Base-by-base conservation (phyloP, 2,888 invertebrate species). In the Torymus texanus region DNA sequence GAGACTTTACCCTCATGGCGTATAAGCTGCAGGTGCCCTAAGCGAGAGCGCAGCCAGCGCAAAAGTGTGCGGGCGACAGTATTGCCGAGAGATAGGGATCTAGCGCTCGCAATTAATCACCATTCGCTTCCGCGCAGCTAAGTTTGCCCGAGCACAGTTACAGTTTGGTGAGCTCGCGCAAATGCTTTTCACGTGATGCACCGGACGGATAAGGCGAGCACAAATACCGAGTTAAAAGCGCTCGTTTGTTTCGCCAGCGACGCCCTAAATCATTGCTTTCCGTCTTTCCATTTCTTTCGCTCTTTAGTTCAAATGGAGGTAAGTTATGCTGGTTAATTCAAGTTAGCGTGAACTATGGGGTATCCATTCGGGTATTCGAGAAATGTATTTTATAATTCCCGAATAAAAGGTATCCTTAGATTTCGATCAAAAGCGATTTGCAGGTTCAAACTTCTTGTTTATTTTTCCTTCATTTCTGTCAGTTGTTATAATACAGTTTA, bases 121-220 rank as follows among this genome's bases (percentile, higher is more conserved):
- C 73, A 78, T 78, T 72, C 73, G 59, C 75, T 68, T 29, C 24
- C 61, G 21, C 58, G 10, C 53, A 13, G 29, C 66, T 29, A 77
- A 66, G 59, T 73, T 67, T 12, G 78, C 56, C 55, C 10, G 2
- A 53, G 14, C 16, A 41, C 1, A 21, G 61, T 61, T 21, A 21
- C 61, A 61, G 12, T 61, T 61, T 21, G 61, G 61, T 21, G 51
- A 24, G 59, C 41, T 29, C 29, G 16, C 41, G 41, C 41, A 41
- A 84, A 84, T 81, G 81, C 82, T 79, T 78, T 81, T 80, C 81
- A 82, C 84, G 80, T 81, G 84, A 84, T 83, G 75, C 74, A 66
- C 58, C 18, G 16, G 18, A 41, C 53, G 71, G 84, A 84, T 84
- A 84, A 82, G 81, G 77, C 80, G 80, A 83, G 82, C 84, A 82